Evolutionary conservation across 2,797 vertebrate genomes (phyloP).

Genomic region (Lepus oiostolus): DNA sequence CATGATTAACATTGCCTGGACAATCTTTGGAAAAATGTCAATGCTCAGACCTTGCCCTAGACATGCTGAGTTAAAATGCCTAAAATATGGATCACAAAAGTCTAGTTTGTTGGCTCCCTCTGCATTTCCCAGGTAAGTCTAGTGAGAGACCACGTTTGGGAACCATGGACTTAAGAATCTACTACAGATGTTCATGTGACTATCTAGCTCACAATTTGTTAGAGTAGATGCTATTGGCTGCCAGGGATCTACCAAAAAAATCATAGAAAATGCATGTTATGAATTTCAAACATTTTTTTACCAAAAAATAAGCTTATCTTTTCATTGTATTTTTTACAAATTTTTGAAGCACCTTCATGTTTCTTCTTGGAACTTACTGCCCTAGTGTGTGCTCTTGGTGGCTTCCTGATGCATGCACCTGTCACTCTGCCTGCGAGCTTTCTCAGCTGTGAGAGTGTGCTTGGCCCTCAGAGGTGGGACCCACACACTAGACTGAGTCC

Average conservation of each 20-base stretch:
- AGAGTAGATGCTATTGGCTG: neutral
- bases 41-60: slow-evolving; percentile 51
- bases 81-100: slow-evolving; percentile 49
- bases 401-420: neutral
- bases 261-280: too few relatives aligned
- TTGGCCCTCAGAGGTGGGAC: neutral
- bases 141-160: slow-evolving; percentile 40
- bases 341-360: too few relatives aligned
- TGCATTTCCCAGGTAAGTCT: slow-evolving; percentile 31
- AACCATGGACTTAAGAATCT: slow-evolving; percentile 34
- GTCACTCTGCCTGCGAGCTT: neutral
- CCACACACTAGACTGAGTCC: neutral
- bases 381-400: neutral
- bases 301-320: too few relatives aligned
- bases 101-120: neutral
- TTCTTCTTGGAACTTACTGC: neutral
- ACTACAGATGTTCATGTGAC: neutral
- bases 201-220: neutral
- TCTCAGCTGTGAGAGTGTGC: neutral
- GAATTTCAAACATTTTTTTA: too few relatives aligned
- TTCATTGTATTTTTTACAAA: too few relatives aligned
- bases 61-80: slow-evolving; percentile 69
- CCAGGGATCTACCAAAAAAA: neutral
- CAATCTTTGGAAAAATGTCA: slow-evolving; percentile 61
- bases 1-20: slow-evolving; percentile 39